Base-by-base conservation (phyloP, 2,113 vertebrate genomes). In the Crotalus viridis region DNA sequence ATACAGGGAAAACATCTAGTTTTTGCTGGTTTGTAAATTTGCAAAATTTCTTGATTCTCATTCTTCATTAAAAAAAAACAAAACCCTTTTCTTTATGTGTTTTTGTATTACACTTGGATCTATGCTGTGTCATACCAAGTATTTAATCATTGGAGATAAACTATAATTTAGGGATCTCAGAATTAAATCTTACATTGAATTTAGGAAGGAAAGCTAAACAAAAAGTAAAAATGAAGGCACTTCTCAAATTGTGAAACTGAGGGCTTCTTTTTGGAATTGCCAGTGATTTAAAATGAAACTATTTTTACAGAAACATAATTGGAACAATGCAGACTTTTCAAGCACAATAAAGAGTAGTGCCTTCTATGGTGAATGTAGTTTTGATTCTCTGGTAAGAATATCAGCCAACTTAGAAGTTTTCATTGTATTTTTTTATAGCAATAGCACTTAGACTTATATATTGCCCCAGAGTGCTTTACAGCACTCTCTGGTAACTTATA, bases 1-100 rank as follows among this genome's bases (percentile, higher is more conserved):
- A 92, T 91, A 57, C 51, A 88, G 55, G 91, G 93, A 90, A 93
- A 94, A 92, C 92, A 93, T 52, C 92, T 93, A 92, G 56, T 89
- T 94, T 69, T 64, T 5, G 0, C 56, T 85, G 93, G 4, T 54
- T 91, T 93, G 85, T 94, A 88, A 92, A 89, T 93, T 61, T 61
- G 61, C 4, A 28, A 85, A 56, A 92, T 93, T 61, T 81, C 4
- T 9, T 12, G 0, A 69, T 94, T 91, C 86, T 85, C 24, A 4
- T 26, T 2, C 1, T 15, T 89, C 88, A 12, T 33, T 4, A 12
- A 64, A 55, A n/a, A 74, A 74, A 15, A 74, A 69, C 52, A 8
- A 57, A 24, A 91, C 0, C 28, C 88, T 28, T 33, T 91, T 88
- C 3, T 90, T 90, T 56, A 24, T 0, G 57, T 46, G 59, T 39